These are phyloP conservation scores for Melitaea athalia DNA, from an alignment of 2,888 invertebrate genomes.

Conservation along the genomic window DNA sequence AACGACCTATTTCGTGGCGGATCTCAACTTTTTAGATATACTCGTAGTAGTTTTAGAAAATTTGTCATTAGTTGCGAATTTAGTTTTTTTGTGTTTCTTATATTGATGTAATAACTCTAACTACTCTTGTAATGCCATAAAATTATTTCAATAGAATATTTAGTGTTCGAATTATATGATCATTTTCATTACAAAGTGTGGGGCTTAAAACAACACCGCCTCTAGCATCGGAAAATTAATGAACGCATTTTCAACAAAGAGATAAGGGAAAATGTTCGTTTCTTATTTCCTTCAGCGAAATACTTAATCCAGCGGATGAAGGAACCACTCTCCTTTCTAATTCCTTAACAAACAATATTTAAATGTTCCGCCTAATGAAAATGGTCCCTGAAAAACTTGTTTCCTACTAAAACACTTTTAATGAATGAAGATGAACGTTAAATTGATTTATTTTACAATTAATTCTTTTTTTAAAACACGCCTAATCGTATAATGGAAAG, in stretches of 20 bases:
- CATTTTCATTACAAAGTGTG: constrained; percentile 49
- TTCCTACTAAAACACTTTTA: constrained; percentile 7
- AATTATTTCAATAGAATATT: neutral
- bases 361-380: constrained; percentile 28
- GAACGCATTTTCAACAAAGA: constrained; percentile 56
- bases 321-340: constrained; percentile 29
- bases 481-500: neutral
- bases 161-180: constrained; percentile 49
- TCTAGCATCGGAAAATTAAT: constrained; percentile 47
- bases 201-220: constrained; percentile 47
- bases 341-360: constrained; percentile 28
- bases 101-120: neutral
- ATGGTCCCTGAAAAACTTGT: constrained; percentile 16
- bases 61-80: too few relatives aligned
- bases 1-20: too few relatives aligned
- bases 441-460: neutral
- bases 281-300: constrained; percentile 46
- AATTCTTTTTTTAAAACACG: neutral
- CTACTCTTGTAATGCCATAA: neutral
- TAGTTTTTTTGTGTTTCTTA: too few relatives aligned
- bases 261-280: constrained; percentile 51
- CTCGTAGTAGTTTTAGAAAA: too few relatives aligned
- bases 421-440: neutral
- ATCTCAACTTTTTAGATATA: too few relatives aligned
- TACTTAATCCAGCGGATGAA: constrained; percentile 42